Evolutionary conservation across 1,140 invertebrate genomes (phyloP).

Genomic region (Melipona quadrifasciata): DNA sequence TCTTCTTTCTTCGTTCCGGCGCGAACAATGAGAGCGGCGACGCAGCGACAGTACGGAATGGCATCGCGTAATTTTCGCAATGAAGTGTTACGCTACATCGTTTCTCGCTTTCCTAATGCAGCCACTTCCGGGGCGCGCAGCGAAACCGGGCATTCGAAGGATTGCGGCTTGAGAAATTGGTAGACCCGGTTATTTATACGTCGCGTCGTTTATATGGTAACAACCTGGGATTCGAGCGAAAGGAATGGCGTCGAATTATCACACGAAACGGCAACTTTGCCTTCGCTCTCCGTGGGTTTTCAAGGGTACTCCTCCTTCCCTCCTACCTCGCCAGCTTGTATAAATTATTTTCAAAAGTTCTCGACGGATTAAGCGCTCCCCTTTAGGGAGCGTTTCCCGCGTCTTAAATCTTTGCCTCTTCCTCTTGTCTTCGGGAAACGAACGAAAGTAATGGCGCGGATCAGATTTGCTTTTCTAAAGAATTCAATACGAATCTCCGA

Average conservation of each 20-base stretch:
- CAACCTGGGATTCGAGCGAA: neutral
- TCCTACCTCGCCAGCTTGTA: neutral
- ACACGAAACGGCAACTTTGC: neutral
- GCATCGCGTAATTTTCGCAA: slow-evolving; percentile 71
- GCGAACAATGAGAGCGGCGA: slow-evolving; percentile 40
- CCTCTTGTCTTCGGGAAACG: neutral
- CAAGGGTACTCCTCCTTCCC: too few species aligned
- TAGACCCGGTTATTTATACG: slow-evolving; percentile 29
- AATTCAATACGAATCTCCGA: too few species aligned
- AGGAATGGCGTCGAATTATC: neutral
- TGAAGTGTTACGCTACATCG: slow-evolving; percentile 67
- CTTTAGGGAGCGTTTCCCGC: neutral
- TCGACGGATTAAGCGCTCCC: neutral
- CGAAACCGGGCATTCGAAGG: slow-evolving; percentile 38
- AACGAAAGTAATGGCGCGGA: too few species aligned
- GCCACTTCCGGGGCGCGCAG: slow-evolving; percentile 32
- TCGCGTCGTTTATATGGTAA: slow-evolving; percentile 15
- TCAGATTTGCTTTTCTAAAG: too few species aligned
- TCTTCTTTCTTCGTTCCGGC: slow-evolving; percentile 10
- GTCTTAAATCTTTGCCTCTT: neutral
- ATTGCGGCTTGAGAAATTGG: slow-evolving; percentile 42
- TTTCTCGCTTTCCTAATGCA: slow-evolving; percentile 65
- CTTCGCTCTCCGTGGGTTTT: neutral
- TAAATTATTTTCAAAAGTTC: neutral
- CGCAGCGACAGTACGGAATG: slow-evolving; percentile 54